Conservation (phyloP, 2,113 vertebrate genomes). For the Dicaeum eximium region DNA sequence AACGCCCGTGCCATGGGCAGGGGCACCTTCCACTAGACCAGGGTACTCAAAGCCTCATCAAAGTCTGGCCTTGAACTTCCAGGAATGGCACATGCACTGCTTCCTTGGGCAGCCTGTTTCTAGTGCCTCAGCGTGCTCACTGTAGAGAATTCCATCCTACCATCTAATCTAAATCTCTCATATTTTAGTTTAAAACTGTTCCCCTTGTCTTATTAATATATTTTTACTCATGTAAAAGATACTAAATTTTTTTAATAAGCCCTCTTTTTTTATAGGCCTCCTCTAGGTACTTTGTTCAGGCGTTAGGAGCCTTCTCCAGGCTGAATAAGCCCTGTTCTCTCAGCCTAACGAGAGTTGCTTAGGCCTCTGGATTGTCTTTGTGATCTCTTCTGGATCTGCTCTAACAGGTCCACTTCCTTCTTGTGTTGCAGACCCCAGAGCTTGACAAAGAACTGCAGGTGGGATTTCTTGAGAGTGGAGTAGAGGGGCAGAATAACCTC, state of each 20-base stretch:
- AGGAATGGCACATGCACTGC: background rate
- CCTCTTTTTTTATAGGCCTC: background rate
- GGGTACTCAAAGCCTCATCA: background rate
- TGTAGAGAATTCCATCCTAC: background rate
- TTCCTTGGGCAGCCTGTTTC: background rate
- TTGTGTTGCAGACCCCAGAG: background rate
- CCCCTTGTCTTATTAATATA: background rate
- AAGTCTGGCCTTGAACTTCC: background rate
- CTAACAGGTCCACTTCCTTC: background rate
- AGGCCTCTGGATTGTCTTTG: background rate
- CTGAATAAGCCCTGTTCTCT: background rate
- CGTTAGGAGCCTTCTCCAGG: background rate
- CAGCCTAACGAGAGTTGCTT: background rate
- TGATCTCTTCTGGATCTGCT: background rate
- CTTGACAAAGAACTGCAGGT: background rate
- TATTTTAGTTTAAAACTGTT: background rate
- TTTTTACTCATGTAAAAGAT: background rate
- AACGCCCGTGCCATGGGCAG: background rate
- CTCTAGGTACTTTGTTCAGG: background rate
- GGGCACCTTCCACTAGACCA: background rate
- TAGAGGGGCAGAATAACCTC: background rate
- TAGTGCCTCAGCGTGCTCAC: background rate
- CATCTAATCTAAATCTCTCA: background rate
- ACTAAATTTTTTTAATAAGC: no score
- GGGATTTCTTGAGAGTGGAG: background rate